Percentiles rank a stretch among this genome's conserved stretches.
Evolutionary conservation across 2,888 invertebrate species (phyloP).

Genomic region (Agriopis aurantiaria): DNA sequence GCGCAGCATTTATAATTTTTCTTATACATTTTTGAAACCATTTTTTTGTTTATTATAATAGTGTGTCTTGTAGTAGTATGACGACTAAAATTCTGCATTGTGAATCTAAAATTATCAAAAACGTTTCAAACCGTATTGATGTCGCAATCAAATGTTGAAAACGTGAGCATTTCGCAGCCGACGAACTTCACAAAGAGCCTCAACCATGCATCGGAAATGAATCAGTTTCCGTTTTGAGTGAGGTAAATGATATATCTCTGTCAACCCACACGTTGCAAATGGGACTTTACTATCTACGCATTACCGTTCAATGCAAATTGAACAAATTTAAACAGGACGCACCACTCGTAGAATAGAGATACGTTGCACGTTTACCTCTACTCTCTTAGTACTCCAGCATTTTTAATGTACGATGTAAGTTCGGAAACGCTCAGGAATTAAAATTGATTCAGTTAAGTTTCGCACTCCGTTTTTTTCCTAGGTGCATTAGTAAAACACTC

Average conservation of each 20-base stretch:
- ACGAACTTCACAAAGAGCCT: constrained; percentile 83
- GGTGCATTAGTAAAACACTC: constrained; percentile 46
- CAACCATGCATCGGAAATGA: constrained; percentile 85
- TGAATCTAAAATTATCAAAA: constrained; percentile 45
- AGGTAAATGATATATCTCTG: constrained; percentile 78
- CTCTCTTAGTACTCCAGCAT: constrained; percentile 56
- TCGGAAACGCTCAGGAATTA: constrained; percentile 61
- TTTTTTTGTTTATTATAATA: no score
- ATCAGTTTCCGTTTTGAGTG: constrained; percentile 83
- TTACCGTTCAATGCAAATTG: constrained; percentile 61
- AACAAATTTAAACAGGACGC: constrained; percentile 64
- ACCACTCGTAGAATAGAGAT: constrained; percentile 63
- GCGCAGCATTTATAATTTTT: not conserved
- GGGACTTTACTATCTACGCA: constrained; percentile 58
- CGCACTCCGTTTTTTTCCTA: constrained; percentile 36
- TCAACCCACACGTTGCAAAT: constrained; percentile 61
- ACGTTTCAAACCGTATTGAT: constrained; percentile 68
- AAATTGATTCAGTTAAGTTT: constrained; percentile 58
- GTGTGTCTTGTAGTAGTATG: no score
- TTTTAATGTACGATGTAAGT: constrained; percentile 67
- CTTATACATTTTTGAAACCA: not conserved
- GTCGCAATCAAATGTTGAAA: constrained; percentile 83
- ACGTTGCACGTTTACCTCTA: constrained; percentile 58
- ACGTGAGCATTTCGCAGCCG: constrained; percentile 82
- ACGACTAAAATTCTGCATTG: not conserved